These are phyloP conservation scores for Pantherophis guttatus DNA, from an alignment of 2,113 vertebrate species.

Conservation along the genomic window DNA sequence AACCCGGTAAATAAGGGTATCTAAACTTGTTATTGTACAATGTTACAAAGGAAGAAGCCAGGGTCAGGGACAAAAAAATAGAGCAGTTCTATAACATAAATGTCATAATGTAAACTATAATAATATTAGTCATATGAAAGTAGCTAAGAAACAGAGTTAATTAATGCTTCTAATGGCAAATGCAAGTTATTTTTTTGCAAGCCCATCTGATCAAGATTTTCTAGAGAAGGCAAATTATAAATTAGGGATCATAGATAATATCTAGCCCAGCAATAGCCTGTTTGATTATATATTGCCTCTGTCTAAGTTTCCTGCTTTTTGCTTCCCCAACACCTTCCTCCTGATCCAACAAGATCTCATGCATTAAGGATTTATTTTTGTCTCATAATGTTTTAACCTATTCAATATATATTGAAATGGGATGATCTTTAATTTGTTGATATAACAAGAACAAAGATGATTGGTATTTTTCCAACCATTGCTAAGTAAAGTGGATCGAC, in stretches of 20 bases:
- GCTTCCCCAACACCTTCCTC: no score
- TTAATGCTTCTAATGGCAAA: constrained; percentile 34
- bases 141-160: constrained; percentile 26
- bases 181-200: constrained; percentile 40
- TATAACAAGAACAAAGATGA: background rate
- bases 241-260: background rate
- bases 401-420: background rate
- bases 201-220: constrained; percentile 20
- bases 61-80: constrained; percentile 34
- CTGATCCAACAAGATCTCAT: background rate
- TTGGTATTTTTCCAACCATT: constrained; percentile 30
- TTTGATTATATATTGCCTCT: background rate
- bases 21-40: constrained; percentile 30
- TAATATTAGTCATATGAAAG: constrained; percentile 5
- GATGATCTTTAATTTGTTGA: background rate
- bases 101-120: constrained; percentile 46
- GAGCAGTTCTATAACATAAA: constrained; percentile 9
- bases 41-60: constrained; percentile 19
- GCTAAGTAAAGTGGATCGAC: constrained; percentile 23
- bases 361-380: background rate
- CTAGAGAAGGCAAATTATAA: background rate
- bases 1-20: constrained; percentile 49
- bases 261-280: background rate
- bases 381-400: background rate
- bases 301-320: background rate